Evolutionary conservation across 2,888 invertebrate species (phyloP).

Genomic region (Lasioglossum oenotherae): DNA sequence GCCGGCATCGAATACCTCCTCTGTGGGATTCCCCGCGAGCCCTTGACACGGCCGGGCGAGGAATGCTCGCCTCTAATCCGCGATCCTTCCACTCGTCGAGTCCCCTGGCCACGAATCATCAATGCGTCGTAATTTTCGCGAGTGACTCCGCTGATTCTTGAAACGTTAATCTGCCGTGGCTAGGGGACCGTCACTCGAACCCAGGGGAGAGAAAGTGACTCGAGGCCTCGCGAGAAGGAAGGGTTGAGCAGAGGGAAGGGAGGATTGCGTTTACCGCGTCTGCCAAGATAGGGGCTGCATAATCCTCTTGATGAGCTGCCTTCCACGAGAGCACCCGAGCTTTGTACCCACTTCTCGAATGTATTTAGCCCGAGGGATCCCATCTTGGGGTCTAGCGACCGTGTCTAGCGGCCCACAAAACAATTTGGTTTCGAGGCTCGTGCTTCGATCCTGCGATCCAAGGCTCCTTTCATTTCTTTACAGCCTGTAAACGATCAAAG

Average conservation of each 20-base stretch:
- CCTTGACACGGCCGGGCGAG: constrained; percentile 20
- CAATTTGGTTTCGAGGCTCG: constrained; percentile 29
- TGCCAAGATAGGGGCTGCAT: constrained; percentile 56
- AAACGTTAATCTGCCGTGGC: constrained; percentile 66
- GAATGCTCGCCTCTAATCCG: constrained; percentile 47
- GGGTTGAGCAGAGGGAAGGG: constrained; percentile 52
- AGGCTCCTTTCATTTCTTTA: background rate
- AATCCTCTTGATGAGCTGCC: constrained; percentile 72
- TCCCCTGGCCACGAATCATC: constrained; percentile 52
- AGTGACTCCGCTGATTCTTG: constrained; percentile 69
- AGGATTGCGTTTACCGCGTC: constrained; percentile 66
- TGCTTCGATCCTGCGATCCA: background rate
- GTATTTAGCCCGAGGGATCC: constrained; percentile 65
- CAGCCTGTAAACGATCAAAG: background rate
- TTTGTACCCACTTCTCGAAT: constrained; percentile 61
- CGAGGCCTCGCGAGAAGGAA: constrained; percentile 28
- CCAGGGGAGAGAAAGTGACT: background rate
- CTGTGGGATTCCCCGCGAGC: constrained; percentile 38
- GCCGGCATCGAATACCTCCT: constrained; percentile 14
- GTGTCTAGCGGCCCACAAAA: constrained; percentile 26
- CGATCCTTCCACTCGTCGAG: constrained; percentile 50
- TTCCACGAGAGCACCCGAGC: constrained; percentile 49
- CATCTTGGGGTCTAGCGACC: constrained; percentile 40
- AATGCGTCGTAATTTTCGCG: constrained; percentile 70
- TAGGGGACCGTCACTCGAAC: constrained; percentile 58